Conservation (phyloP, 2,797 vertebrate species). For the Melanotaenia maccullochi region DNA sequence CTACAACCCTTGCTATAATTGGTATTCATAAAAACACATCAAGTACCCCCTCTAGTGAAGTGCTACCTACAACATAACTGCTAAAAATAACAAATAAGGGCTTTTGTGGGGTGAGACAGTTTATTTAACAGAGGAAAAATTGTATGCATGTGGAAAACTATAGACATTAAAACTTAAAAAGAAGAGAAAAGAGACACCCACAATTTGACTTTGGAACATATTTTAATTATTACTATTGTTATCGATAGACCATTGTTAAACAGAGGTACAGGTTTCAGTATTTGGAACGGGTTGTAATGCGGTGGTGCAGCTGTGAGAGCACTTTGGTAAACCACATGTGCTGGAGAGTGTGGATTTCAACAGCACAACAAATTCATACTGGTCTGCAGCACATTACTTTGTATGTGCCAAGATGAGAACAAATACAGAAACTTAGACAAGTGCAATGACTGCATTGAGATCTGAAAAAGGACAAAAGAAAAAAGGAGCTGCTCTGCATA, state of each 20-base stretch:
- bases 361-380: conserved; percentile 55
- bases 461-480: conserved; percentile 23
- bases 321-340: conserved; percentile 74
- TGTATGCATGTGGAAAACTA: background rate
- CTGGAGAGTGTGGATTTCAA: conserved; percentile 53
- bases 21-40: conserved; percentile 13
- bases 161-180: background rate
- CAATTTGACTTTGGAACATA: conserved; percentile 51
- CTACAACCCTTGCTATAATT: background rate
- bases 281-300: conserved; percentile 71
- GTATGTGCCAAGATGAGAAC: conserved; percentile 44
- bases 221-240: conserved; percentile 71
- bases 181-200: conserved; percentile 9
- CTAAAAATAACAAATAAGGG: conserved; percentile 14
- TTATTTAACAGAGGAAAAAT: conserved; percentile 2
- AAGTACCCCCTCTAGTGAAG: conserved; percentile 27
- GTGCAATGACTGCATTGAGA: conserved; percentile 46
- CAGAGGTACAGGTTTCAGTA: conserved; percentile 79
- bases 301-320: conserved; percentile 72
- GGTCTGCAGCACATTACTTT: conserved; percentile 62
- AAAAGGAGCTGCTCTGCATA: conserved; percentile 19
- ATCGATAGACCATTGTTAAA: conserved; percentile 75
- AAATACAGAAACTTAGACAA: conserved; percentile 64
- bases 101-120: background rate
- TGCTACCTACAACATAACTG: conserved; percentile 15